Evolutionary conservation across 92 coral and sea anemone genomes (phyloP), one percentile per base, ranked within the genome.

Genomic region (Porites lobata): DNA sequence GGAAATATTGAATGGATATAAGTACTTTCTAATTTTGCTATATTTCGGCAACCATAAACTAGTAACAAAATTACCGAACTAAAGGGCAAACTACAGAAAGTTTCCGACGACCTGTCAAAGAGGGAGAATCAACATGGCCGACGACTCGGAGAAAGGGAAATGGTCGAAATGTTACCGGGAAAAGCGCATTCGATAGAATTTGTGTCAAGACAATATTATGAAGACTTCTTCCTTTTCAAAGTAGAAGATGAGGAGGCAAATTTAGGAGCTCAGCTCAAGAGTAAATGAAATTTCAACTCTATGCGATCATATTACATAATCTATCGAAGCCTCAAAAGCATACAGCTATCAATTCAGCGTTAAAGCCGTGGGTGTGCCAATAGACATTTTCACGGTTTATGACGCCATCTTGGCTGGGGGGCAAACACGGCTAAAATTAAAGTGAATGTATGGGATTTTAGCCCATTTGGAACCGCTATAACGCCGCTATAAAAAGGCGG

Each of bases 251-350:
- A 51, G 50, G 43, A 65, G 50, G 52, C 68, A 65, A 62, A 14
- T 80, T 20, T 21, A 62, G 74, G 51, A 50, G 62, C 38, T 81
- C 67, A 72, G 9, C 54, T 29, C 77, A 29, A 72, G 77, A 51
- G 77, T 72, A 5, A 11, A 29, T 72, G 59, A 26, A 26, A 72
- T 72, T 26, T 26, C 77, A 29, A 72, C 54, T 57, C 51, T 57
- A n/a, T 59, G 81, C 3, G 82, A 77, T 53, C 32, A 52, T 18
- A 75, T 84, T 22, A 53, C 26, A 47, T 59, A 75, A 56, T 65
- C n/a, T 62, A 84, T 84, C 73, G 88, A 84, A 84, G 81, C 75
- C 56, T 15, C 72, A 20, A 81, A 38, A 26, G 82, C 72, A 6
- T 84, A 84, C 52, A 70, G 69, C 15, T 84, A 75, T 56, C 72